Base-by-base conservation (phyloP, 2,888 invertebrate genomes). In the Apodemia mormo region DNA sequence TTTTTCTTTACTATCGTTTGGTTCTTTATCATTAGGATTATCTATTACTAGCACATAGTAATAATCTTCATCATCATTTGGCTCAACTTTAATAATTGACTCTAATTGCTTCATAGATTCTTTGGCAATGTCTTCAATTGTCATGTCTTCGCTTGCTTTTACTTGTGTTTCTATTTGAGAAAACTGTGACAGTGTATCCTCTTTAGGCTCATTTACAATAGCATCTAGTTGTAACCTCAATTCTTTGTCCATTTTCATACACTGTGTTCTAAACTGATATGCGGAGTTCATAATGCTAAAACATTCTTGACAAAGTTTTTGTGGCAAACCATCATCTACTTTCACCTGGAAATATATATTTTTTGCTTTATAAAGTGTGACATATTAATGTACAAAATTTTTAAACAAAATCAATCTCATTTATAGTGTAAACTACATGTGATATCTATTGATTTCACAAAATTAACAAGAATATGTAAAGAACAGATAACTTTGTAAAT, bases 21-120 rank as follows among this genome's bases (percentile, higher is more conserved):
- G 75, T 54, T 80, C 73, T 70, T 83, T 80, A 52, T 87, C 84
- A 72, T 86, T 83, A 6, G 84, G 83, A 68, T 91, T 88, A 78
- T 93, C 89, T 72, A 93, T 91, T 2, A 94, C 92, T 33, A 94
- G 82, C 3, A 94, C 92, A 77, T 93, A 93, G 71, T 92, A 94
- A 67, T 79, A 90, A 76, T 93, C 93, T 81, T 94, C 94, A 76
- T 93, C 93, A 77, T 93, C 93, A 49, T 76, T 81, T 2, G 90
- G 90, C 77, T 93, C 93, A 64, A 81, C 75, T 77, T 92, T 93
- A 8, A 93, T 90, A 5, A 90, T 85, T 66, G 85, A 80, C 73
- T 91, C 85, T 8, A 92, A 78, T 78, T 92, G 89, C 77, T 89
- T 92, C 66, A 88, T 79, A 0, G 90, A 88, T 77, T 91, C 82